Evolutionary conservation across 1,140 invertebrate genomes (phyloP).

Genomic region (Drosophila sp.): DNA sequence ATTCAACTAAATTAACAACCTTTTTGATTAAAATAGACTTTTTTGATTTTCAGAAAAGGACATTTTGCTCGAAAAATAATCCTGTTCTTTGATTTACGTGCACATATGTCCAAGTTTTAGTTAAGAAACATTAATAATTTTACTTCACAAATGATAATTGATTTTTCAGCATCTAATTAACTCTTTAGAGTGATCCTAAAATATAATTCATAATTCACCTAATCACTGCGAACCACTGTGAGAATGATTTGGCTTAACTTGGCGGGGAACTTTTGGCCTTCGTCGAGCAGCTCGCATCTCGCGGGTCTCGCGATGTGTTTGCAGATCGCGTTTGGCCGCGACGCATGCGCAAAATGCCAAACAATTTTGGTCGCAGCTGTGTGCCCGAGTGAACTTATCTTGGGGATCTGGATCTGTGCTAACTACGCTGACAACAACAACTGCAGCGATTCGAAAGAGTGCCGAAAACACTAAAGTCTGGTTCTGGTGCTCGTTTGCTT

Average conservation of each 20-base stretch:
- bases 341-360: conserved; percentile 77
- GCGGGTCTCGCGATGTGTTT: conserved; percentile 24
- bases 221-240: conserved; percentile 27
- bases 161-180: too few relatives aligned
- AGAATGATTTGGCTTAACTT: conserved; percentile 13
- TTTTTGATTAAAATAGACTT: too few relatives aligned
- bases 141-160: too few relatives aligned
- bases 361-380: conserved; percentile 77
- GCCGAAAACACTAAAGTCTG: conserved; percentile 55
- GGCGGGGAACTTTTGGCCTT: conserved; percentile 18
- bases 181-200: too few relatives aligned
- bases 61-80: too few relatives aligned
- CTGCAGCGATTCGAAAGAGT: conserved; percentile 44
- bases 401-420: conserved; percentile 70
- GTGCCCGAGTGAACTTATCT: conserved; percentile 75
- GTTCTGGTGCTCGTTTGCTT: conserved; percentile 61
- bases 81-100: too few relatives aligned
- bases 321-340: conserved; percentile 50
- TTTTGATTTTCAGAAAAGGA: too few relatives aligned
- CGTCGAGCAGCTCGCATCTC: background rate
- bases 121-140: too few relatives aligned
- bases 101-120: too few relatives aligned
- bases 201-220: too few relatives aligned
- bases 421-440: conserved; percentile 72
- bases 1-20: too few relatives aligned